phyloP scores from a whole-genome alignment of 2,113 vertebrate genomes.

The Grammomys dolichurus region DNA sequence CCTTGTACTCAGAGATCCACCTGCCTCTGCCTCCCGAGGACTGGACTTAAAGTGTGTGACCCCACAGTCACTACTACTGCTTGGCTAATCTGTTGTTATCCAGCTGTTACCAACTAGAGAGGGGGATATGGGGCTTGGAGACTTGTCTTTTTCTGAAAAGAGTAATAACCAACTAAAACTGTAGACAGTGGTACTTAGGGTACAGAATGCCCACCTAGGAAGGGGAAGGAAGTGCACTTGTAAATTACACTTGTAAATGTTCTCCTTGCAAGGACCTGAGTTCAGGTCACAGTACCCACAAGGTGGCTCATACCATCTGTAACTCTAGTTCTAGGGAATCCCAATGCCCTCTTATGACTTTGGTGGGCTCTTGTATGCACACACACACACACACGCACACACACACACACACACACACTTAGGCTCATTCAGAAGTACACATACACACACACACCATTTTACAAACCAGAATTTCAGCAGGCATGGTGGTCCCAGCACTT shows the following conservation, averaged over 20 bases:
- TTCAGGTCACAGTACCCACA: too few relatives aligned
- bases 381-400: neutral
- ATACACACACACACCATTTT: neutral
- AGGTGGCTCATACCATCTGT: neutral
- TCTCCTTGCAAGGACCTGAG: neutral
- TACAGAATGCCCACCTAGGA: neutral
- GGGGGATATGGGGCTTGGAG: neutral
- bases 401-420: neutral
- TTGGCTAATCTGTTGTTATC: neutral
- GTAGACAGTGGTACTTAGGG: conserved; percentile 30
- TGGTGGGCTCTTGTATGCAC: neutral
- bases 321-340: neutral
- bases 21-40: too few relatives aligned
- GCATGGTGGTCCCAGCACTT: neutral
- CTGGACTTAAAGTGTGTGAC: too few relatives aligned
- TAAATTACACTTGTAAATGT: neutral
- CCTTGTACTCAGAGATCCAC: too few relatives aligned
- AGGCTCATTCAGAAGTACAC: too few relatives aligned
- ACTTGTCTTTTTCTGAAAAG: conserved; percentile 22
- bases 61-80: too few relatives aligned
- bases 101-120: neutral
- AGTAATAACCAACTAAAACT: conserved; percentile 4
- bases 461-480: neutral
- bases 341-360: neutral
- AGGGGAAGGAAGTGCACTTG: neutral